These are phyloP conservation scores for Caenorhabditis briggsae DNA, from an alignment of 1,140 invertebrate genomes.

Conservation along the genomic window DNA sequence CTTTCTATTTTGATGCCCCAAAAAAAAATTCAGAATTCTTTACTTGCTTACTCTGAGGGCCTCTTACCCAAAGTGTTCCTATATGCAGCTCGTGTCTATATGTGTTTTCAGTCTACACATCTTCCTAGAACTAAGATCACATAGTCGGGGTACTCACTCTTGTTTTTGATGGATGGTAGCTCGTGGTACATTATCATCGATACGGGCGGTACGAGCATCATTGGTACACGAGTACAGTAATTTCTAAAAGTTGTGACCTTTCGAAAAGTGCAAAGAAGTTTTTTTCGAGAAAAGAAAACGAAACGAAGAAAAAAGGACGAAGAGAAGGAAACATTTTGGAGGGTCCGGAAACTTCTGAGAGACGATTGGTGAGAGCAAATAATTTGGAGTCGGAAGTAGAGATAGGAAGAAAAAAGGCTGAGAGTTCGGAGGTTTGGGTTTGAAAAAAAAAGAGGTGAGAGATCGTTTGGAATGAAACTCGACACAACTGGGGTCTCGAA, in stretches of 20 bases:
- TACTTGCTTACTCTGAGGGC: too few relatives aligned
- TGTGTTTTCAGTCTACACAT: slow-evolving; percentile 5
- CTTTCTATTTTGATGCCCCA: background rate
- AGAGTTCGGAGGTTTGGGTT: background rate
- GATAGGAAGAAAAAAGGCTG: slow-evolving; percentile 9
- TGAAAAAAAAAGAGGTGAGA: background rate
- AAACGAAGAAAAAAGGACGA: background rate
- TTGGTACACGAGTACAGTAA: slow-evolving; percentile 19
- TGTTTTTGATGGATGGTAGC: slow-evolving; percentile 46
- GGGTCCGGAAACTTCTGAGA: background rate
- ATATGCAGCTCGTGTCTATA: background rate
- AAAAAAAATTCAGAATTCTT: background rate
- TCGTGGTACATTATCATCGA: slow-evolving; percentile 50
- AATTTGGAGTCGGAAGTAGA: background rate
- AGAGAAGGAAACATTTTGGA: background rate
- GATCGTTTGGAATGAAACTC: slow-evolving; percentile 37
- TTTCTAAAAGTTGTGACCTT: background rate
- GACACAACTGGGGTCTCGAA: slow-evolving; percentile 34
- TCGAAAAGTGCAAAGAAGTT: background rate
- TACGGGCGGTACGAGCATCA: slow-evolving; percentile 28
- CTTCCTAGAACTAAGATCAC: slow-evolving; percentile 27
- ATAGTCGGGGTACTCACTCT: slow-evolving; percentile 9
- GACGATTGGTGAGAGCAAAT: slow-evolving; percentile 32
- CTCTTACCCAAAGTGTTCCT: background rate
- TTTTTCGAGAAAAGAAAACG: background rate